Conservation (phyloP, 2,113 vertebrate genomes). For the Heterotilapia buettikoferi region DNA sequence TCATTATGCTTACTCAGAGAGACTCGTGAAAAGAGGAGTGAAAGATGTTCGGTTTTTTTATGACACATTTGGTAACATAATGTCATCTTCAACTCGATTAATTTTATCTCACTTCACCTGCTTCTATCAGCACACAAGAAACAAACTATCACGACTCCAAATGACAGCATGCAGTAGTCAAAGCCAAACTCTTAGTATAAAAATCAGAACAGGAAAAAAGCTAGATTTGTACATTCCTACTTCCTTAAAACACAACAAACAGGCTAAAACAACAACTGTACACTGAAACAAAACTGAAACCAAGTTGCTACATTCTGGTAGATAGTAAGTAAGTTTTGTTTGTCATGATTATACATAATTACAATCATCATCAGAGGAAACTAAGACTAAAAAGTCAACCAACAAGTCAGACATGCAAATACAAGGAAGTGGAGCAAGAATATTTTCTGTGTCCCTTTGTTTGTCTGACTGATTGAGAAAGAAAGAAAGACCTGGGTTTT, state of each 20-base stretch:
- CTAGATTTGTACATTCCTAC: neutral
- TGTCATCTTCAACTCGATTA: neutral
- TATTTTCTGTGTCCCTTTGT: neutral
- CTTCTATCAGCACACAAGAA: neutral
- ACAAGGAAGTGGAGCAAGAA: neutral
- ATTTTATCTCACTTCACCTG: neutral
- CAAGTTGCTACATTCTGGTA: fast-evolving
- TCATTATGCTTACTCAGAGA: neutral
- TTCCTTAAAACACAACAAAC: neutral
- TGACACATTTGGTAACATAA: neutral
- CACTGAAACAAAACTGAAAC: neutral
- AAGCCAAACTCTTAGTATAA: fast-evolving
- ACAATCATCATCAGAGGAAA: neutral
- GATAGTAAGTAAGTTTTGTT: neutral
- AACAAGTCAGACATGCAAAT: neutral
- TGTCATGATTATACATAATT: neutral
- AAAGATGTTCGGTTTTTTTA: neutral
- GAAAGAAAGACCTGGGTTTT: neutral
- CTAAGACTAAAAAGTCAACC: neutral
- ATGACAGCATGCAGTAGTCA: neutral
- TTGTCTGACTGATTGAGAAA: fast-evolving
- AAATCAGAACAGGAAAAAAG: neutral
- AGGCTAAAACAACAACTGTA: neutral
- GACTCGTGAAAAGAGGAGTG: neutral
- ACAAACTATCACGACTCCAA: neutral